Evolutionary conservation across 2,113 vertebrate genomes (phyloP).

Genomic region (Clarias batrachus): DNA sequence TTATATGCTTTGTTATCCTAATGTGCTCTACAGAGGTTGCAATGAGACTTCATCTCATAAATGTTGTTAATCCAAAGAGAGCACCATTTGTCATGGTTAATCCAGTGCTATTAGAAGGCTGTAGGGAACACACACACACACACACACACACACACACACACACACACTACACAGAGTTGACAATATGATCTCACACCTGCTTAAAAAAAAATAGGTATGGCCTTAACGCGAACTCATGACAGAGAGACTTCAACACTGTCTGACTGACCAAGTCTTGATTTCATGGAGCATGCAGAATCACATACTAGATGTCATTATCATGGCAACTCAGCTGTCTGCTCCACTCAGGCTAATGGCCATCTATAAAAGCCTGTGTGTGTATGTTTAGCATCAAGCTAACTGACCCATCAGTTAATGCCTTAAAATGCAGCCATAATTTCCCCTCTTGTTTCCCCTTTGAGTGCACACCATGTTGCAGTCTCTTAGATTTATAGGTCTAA

Average conservation of each 20-base stretch:
- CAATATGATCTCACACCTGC: background rate
- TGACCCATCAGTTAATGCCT: constrained; percentile 12
- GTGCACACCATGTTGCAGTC: background rate
- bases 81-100: constrained; percentile 60
- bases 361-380: constrained; percentile 37
- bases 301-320: constrained; percentile 48
- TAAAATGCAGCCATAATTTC: constrained; percentile 21
- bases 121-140: constrained; percentile 8
- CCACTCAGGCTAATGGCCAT: constrained; percentile 33
- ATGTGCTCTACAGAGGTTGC: constrained; percentile 26
- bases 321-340: constrained; percentile 31
- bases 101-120: constrained; percentile 59
- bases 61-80: constrained; percentile 58
- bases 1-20: constrained; percentile 31
- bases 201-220: background rate
- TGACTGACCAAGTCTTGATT: background rate
- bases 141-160: constrained; percentile 33
- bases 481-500: constrained; percentile 21
- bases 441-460: background rate
- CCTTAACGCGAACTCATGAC: background rate
- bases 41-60: constrained; percentile 49
- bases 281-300: constrained; percentile 45
- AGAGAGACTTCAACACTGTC: background rate
- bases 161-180: constrained; percentile 5
- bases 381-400: background rate